phyloP scores from a whole-genome alignment of 2,888 invertebrate species.

The Operophtera brumata region DNA sequence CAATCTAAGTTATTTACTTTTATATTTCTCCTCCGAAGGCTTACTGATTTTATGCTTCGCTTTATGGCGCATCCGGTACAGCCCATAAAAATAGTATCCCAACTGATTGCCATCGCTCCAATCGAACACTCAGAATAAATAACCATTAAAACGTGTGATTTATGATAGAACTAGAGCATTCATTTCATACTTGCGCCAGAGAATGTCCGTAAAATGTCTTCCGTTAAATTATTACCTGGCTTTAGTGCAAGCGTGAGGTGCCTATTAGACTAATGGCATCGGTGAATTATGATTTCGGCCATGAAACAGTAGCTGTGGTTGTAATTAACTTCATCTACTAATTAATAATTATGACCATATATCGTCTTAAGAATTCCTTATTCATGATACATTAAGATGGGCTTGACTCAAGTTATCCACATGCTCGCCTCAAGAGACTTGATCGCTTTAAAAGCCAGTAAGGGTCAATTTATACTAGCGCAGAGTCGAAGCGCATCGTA shows the following conservation, averaged over 20 bases:
- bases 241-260: slow-evolving; percentile 33
- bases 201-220: slow-evolving; percentile 39
- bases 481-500: too few relatives aligned
- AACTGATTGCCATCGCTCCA: slow-evolving; percentile 70
- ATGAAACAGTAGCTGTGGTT: slow-evolving; percentile 21
- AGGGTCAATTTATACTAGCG: too few relatives aligned
- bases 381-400: slow-evolving; percentile 7
- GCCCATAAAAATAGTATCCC: slow-evolving; percentile 73
- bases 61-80: slow-evolving; percentile 75
- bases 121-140: slow-evolving; percentile 63
- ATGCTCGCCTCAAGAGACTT: slow-evolving; percentile 11
- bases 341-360: slow-evolving; percentile 18
- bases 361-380: slow-evolving; percentile 8
- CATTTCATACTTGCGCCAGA: slow-evolving; percentile 39
- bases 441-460: slow-evolving; percentile 1
- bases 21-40: slow-evolving; percentile 68
- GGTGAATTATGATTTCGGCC: slow-evolving; percentile 28
- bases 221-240: slow-evolving; percentile 32
- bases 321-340: slow-evolving; percentile 19
- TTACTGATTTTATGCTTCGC: slow-evolving; percentile 73
- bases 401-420: slow-evolving; percentile 11
- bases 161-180: slow-evolving; percentile 51
- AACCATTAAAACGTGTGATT: slow-evolving; percentile 69
- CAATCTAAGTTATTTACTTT: slow-evolving; percentile 75
- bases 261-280: slow-evolving; percentile 32